Conservation (phyloP, 2,113 vertebrate genomes). For the Turdus rufiventris region DNA sequence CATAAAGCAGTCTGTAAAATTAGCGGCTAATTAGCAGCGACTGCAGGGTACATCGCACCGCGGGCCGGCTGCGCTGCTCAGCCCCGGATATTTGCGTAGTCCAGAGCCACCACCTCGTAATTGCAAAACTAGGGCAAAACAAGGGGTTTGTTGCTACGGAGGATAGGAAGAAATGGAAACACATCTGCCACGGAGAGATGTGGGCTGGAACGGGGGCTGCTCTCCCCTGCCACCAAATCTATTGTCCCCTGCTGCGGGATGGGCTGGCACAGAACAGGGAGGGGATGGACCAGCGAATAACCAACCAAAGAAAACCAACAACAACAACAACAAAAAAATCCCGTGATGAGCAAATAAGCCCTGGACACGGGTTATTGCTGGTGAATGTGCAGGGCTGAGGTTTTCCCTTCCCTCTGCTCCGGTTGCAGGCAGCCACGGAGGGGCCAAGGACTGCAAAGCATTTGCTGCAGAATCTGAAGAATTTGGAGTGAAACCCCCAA, state of each 20-base stretch:
- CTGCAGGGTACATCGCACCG: not conserved
- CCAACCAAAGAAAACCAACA: too few species aligned
- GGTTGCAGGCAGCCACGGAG: not conserved
- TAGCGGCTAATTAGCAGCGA: constrained; percentile 5
- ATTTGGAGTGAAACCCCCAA: constrained; percentile 60
- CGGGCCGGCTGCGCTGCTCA: not conserved
- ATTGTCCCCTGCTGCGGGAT: accelerated
- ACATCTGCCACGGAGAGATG: accelerated
- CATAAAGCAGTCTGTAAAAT: constrained; percentile 21
- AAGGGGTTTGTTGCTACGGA: not conserved
- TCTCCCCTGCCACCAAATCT: not conserved
- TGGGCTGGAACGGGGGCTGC: accelerated
- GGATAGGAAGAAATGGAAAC: not conserved
- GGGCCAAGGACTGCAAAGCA: constrained; percentile 3
- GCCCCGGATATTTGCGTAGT: not conserved
- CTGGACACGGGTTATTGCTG: accelerated
- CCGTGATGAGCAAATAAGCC: not conserved
- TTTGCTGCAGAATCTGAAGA: constrained; percentile 57
- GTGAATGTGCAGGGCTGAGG: not conserved
- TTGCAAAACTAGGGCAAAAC: not conserved
- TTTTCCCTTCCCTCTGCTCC: not conserved
- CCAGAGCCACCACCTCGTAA: not conserved
- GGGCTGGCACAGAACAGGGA: not conserved
- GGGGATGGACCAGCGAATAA: not conserved
- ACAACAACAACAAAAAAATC: too few species aligned